These are phyloP conservation scores for Dasypolia templi DNA, from an alignment of 2,888 invertebrate genomes.

Conservation along the genomic window DNA sequence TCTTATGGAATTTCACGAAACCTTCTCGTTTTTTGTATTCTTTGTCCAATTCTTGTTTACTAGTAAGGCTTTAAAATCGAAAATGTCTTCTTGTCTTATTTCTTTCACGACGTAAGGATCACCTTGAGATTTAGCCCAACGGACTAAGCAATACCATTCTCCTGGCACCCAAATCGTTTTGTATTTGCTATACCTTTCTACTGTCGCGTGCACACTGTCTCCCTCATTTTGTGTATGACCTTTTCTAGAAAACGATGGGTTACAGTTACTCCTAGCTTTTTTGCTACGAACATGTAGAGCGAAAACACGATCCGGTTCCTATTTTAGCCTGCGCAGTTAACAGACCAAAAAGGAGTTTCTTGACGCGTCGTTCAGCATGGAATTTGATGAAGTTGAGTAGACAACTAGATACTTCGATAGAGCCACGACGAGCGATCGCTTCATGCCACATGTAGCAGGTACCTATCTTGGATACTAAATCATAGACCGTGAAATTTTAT, in stretches of 20 bases:
- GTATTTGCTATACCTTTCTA: not conserved
- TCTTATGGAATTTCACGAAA: not conserved
- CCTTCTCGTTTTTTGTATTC: not conserved
- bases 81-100: slow-evolving; percentile 5
- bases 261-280: slow-evolving; percentile 12
- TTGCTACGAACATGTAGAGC: not conserved
- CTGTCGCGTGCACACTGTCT: not conserved
- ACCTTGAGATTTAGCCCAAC: slow-evolving; percentile 28
- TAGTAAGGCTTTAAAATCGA: not conserved
- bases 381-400: slow-evolving; percentile 6
- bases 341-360: slow-evolving; percentile 33
- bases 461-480: no score
- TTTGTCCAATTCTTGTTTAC: slow-evolving; percentile 3
- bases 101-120: slow-evolving; percentile 20
- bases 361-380: not conserved
- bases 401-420: no score
- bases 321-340: slow-evolving; percentile 31
- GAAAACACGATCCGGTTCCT: slow-evolving; percentile 6
- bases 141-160: slow-evolving; percentile 17
- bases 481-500: no score
- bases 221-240: slow-evolving; percentile 5
- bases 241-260: slow-evolving; percentile 1
- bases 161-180: slow-evolving; percentile 26
- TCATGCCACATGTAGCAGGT: no score
- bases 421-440: no score